phyloP scores from a whole-genome alignment of 2,797 vertebrate species.

The Trematomus bernacchii region DNA sequence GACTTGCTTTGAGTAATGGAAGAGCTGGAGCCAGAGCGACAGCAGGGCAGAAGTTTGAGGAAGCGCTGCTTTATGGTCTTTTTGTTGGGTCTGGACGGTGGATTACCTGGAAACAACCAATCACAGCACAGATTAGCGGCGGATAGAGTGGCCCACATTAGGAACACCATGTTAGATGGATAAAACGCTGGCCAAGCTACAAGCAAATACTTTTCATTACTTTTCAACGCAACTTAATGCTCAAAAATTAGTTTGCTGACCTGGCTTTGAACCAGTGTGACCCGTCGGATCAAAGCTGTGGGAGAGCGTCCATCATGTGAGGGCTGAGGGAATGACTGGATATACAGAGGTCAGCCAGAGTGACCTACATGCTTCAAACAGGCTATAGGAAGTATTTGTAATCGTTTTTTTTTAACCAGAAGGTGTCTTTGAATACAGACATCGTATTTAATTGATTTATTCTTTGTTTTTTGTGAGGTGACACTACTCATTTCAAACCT shows the following conservation, averaged over 20 bases:
- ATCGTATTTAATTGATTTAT: no score
- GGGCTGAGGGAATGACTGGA: not conserved
- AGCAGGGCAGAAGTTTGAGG: conserved; percentile 98
- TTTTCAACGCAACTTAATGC: conserved; percentile 2
- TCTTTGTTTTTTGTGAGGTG: no score
- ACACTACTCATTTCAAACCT: no score
- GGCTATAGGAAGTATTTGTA: not conserved
- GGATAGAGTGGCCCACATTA: conserved; percentile 3
- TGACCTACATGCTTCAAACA: no score
- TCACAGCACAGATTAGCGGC: conserved; percentile 76
- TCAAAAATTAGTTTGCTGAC: conserved; percentile 43
- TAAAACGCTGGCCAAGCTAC: conserved; percentile 13
- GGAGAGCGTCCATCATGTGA: not conserved
- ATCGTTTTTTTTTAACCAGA: not conserved
- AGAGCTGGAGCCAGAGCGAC: conserved; percentile 89
- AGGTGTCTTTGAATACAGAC: not conserved
- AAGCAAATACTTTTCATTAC: conserved; percentile 21
- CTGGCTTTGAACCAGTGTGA: conserved; percentile 48
- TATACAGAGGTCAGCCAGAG: not conserved
- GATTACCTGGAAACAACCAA: conserved; percentile 92
- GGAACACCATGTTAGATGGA: conserved; percentile 1
- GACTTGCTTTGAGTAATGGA: conserved; percentile 95
- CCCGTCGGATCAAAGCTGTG: conserved; percentile 12
- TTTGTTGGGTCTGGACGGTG: conserved; percentile 90
- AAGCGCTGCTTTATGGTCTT: conserved; percentile 97